Percentiles rank a stretch among this genome's conserved stretches.
These are phyloP conservation scores for Ondatra zibethicus DNA, from an alignment of 2,113 vertebrate species.

Conservation along the genomic window DNA sequence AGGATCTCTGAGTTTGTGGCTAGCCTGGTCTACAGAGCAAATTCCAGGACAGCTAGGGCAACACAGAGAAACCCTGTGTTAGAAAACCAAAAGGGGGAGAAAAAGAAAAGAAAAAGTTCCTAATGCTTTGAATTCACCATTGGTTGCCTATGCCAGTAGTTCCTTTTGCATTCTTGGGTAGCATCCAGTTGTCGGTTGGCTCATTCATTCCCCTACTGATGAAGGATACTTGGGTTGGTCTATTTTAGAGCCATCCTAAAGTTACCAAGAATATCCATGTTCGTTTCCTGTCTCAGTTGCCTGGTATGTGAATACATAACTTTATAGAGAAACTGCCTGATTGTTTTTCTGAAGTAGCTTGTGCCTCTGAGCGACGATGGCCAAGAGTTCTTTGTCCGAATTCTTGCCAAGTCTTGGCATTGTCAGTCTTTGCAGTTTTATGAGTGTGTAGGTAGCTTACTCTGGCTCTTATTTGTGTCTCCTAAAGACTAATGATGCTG, in stretches of 20 bases:
- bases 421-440: constrained; percentile 15
- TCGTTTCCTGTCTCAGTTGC: constrained; percentile 15
- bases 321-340: background rate
- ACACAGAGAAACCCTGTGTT: background rate
- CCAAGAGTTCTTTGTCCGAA: background rate
- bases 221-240: constrained; percentile 9
- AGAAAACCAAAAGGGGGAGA: background rate
- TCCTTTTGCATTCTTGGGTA: background rate
- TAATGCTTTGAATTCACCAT: background rate
- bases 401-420: background rate
- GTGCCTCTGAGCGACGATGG: background rate
- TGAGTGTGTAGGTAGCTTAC: background rate
- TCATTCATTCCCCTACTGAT: background rate
- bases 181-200: background rate
- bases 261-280: background rate
- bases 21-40: background rate
- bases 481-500: constrained; percentile 13
- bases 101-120: background rate
- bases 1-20: background rate
- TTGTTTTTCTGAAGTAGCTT: constrained; percentile 12
- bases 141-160: background rate
- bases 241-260: background rate
- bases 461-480: background rate
- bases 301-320: background rate
- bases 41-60: background rate